phyloP scores from a whole-genome alignment of 1,140 invertebrate genomes.

The Leptoteleia sp. region DNA sequence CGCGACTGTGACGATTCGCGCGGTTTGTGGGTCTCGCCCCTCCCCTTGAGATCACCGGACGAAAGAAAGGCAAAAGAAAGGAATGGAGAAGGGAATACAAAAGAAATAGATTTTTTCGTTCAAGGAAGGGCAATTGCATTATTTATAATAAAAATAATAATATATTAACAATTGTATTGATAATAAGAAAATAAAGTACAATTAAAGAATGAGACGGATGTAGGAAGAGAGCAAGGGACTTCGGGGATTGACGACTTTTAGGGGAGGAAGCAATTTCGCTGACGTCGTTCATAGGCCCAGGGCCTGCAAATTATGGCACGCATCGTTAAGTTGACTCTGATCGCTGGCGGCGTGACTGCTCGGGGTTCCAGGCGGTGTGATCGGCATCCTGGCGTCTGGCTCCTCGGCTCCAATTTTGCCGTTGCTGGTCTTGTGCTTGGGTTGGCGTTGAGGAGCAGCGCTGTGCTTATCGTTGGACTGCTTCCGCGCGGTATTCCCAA shows the following conservation, averaged over 20 bases:
- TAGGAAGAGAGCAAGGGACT: too few relatives aligned
- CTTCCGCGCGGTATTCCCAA: constrained; percentile 51
- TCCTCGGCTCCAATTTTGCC: constrained; percentile 70
- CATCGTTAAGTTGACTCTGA: constrained; percentile 73
- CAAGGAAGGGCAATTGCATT: too few relatives aligned
- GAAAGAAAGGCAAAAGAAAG: too few relatives aligned
- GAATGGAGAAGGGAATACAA: too few relatives aligned
- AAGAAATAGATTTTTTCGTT: too few relatives aligned
- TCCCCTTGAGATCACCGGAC: constrained; percentile 55
- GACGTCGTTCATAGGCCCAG: constrained; percentile 76
- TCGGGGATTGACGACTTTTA: too few relatives aligned
- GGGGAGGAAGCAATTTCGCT: too few relatives aligned
- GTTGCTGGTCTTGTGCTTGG: constrained; percentile 75
- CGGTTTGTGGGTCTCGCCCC: constrained; percentile 26
- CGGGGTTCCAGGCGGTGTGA: constrained; percentile 75
- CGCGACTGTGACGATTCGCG: constrained; percentile 52
- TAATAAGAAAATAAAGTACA: too few relatives aligned
- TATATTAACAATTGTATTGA: too few relatives aligned
- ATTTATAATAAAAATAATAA: too few relatives aligned
- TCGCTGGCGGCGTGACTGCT: constrained; percentile 67
- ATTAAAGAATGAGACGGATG: too few relatives aligned
- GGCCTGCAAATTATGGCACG: constrained; percentile 79
- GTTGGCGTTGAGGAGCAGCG: neutral
- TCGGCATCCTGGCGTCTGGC: constrained; percentile 69
- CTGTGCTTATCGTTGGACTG: constrained; percentile 63